Base-by-base conservation (phyloP, 2,113 vertebrate genomes). In the Boulengeromyrus knoepffleri region DNA sequence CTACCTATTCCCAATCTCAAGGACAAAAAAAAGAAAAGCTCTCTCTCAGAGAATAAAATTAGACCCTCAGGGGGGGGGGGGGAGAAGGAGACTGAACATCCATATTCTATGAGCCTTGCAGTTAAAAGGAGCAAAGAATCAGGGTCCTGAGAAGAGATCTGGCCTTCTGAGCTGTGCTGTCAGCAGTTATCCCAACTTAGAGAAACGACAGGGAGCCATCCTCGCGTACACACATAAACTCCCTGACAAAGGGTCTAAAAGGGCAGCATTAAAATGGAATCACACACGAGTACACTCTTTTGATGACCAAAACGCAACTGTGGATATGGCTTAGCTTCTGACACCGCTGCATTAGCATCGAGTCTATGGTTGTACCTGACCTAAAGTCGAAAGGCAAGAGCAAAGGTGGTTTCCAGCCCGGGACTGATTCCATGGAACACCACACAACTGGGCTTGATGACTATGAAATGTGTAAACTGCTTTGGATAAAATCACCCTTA, bases 61-160 rank as follows among this genome's bases (percentile, higher is more conserved):
- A 31, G 36, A 36, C 62, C 56, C 62, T 88, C n/a, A 1, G 50
- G 50, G 52, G 13, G 19, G 53, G 62, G 87, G 52, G 21, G 19
- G 4, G 42, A 31, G 31, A 88, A 12, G 31, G 62, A 36, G 21
- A 49, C 13, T n/a, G 46, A 88, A 31, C 56, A 62, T 88, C 56
- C 87, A 88, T 88, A 88, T 62, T 88, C 87, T 62, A 62, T 88
- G 36, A 88, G 36, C 21, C 39, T 39, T 36, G 86, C 27, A 87
- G 70, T 52, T 89, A 36, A 89, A 53, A 89, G 47, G 27, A 24
- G 27, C 70, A 52, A 27, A 27, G 49, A 83, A 89, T 89, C 46
- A 53, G 77, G 53, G 77, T 42, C 19, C 39, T 74, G 42, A 49
- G 45, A 21, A 9, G 5, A 89, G 74, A 8, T 21, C 10, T 10